Evolutionary conservation across 2,888 invertebrate species (phyloP), one percentile per base, ranked within the genome.

Genomic region (Hecatera dysodea): DNA sequence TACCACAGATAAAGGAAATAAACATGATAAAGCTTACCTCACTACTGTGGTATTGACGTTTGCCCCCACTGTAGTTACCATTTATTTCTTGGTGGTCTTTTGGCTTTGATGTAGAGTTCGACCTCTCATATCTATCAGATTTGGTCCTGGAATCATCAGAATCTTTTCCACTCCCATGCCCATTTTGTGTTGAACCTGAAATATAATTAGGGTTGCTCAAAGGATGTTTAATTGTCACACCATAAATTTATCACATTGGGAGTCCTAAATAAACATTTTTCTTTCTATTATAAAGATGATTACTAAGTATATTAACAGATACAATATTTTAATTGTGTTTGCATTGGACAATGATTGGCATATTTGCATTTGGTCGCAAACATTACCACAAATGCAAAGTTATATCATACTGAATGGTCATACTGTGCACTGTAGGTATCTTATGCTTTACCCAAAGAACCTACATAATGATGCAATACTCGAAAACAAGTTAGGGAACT

Each of bases 31-130:
- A 39, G 27, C 22, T 72, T 67, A 96, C 95, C 93, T 95, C 95
- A 90, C 94, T 94, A 78, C 93, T 95, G 39, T 93, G 90, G 84
- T 93, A 88, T 88, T 91, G 93, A 78, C 94, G 90, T 83, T 95
- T 95, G 71, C 76, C 86, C 29, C 91, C 89, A 81, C 91, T 92
- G 77, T 91, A 84, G 75, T 92, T 88, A 19, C 95, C 95, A 89
- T 95, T 95, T 29, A 88, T 81, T 77, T 91, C 89, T 66, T 83
- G 78, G 46, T 89, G 80, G 57, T 88, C 84, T 83, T 86, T 84
- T 52, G 75, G n/a, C 70, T 78, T 88, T 9, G 86, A 72, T 61
- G 74, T 80, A 59, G 85, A 83, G 62, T 80, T 83, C 7, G 82
- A 72, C 62, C 86, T 87, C 56, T 90, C 89, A 82, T 88, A 79